Conservation (phyloP, 2,113 vertebrate genomes). For the Gobio gobio region DNA sequence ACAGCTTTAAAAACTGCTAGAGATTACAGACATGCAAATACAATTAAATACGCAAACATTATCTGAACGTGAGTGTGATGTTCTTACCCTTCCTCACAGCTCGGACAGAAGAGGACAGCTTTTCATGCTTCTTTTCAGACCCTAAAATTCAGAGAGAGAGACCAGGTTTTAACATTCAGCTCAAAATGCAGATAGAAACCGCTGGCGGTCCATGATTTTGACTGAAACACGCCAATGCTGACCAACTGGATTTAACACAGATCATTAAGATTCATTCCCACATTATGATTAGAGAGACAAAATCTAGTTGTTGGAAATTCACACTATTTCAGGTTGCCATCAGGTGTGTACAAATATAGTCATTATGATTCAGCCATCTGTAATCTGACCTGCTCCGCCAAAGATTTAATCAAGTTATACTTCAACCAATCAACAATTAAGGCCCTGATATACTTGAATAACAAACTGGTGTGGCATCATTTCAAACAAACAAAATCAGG, state of each 20-base stretch:
- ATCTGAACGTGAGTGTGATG: background rate
- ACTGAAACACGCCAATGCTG: background rate
- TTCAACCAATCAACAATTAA: background rate
- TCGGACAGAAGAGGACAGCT: slow-evolving; percentile 97
- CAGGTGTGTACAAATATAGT: slow-evolving; percentile 42
- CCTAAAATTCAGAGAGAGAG: slow-evolving; percentile 74
- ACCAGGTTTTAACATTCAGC: slow-evolving; percentile 2
- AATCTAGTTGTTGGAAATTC: slow-evolving; percentile 48
- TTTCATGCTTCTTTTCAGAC: slow-evolving; percentile 98
- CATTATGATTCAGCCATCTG: slow-evolving; percentile 27
- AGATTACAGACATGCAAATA: background rate
- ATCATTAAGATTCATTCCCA: background rate
- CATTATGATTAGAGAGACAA: background rate
- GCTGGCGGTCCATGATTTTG: background rate
- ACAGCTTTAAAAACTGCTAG: too few relatives aligned
- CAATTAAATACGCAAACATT: background rate
- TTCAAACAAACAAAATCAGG: too few relatives aligned
- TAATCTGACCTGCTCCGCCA: slow-evolving; percentile 60
- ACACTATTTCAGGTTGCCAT: slow-evolving; percentile 52
- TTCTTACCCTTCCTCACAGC: slow-evolving; percentile 92
- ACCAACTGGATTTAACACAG: background rate
- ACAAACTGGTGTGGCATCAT: too few relatives aligned
- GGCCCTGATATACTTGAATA: too few relatives aligned
- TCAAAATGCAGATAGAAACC: background rate
- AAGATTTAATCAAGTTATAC: background rate